Evolutionary conservation across 2,113 vertebrate species (phyloP), one percentile per base, ranked within the genome.

Genomic region (Coryphaenoides rupestris): DNA sequence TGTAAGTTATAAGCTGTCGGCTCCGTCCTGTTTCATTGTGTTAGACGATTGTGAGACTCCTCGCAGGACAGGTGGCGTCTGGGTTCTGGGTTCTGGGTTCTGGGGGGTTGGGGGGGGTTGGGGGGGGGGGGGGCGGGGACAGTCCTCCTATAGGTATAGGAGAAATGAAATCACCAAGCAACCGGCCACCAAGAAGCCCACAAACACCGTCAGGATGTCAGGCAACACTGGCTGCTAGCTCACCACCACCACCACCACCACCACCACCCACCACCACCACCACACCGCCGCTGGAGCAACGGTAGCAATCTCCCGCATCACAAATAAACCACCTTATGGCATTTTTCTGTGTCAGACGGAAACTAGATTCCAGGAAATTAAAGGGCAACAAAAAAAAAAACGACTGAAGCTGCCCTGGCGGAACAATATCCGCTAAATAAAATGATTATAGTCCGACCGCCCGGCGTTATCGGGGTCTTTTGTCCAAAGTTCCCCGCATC

Each of bases 251-350:
- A n/a, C n/a, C n/a, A n/a, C n/a, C n/a, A n/a, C n/a, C n/a, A n/a
- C n/a, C n/a, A n/a, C n/a, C n/a, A n/a, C n/a, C n/a, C n/a, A n/a
- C n/a, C n/a, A n/a, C n/a, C n/a, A n/a, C n/a, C n/a, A n/a, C n/a
- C n/a, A 50, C 47, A 21, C 19, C 57, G 53, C 50, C 19, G 21
- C 21, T n/a, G 45, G 24, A 52, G 40, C 21, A 45, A 16, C 53
- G 54, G 62, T 63, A 60, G 45, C 50, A 65, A 57, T 66, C 55
- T n/a, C 61, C 16, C 63, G n/a, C 23, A 21, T 75, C 71, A 55
- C 60, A 65, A 64, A 65, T 56, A 58, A 21, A 60, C 26, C 68
- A 69, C n/a, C 40, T 19, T 46, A 10, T 40, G 45, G 53, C 14
- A 56, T 14, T 57, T n/a, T n/a, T n/a, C 33, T n/a, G 64, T 46